Percentiles rank a stretch among this genome's conserved stretches.
These are phyloP conservation scores for Crioceris asparagi DNA, from an alignment of 2,888 invertebrate genomes.

Conservation along the genomic window DNA sequence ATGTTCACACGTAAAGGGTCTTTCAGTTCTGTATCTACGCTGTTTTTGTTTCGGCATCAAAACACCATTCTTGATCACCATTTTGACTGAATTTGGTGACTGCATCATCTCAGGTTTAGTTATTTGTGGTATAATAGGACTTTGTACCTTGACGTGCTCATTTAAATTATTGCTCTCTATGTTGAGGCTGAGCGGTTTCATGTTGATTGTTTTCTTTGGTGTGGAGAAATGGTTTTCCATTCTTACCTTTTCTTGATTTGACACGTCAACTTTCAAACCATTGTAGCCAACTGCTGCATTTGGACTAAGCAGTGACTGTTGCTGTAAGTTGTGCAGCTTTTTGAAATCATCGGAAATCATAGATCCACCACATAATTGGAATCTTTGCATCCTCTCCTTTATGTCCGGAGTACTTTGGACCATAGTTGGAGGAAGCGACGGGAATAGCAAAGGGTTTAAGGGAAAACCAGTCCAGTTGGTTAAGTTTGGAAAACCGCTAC, in stretches of 20 bases:
- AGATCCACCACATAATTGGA: conserved; percentile 61
- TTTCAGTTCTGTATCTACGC: conserved; percentile 76
- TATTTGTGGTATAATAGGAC: conserved; percentile 36
- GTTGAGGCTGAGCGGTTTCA: conserved; percentile 42
- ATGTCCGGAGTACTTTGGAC: conserved; percentile 53
- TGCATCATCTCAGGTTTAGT: conserved; percentile 42
- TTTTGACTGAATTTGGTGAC: conserved; percentile 61
- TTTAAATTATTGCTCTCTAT: conserved; percentile 27
- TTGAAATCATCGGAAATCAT: conserved; percentile 42
- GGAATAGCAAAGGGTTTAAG: conserved; percentile 54
- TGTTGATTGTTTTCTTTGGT: conserved; percentile 37
- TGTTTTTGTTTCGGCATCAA: conserved; percentile 89
- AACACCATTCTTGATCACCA: conserved; percentile 85
- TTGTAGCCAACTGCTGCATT: conserved; percentile 16
- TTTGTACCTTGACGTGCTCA: conserved; percentile 28
- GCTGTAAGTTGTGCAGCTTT: conserved; percentile 20
- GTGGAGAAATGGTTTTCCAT: conserved; percentile 17
- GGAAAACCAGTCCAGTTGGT: conserved; percentile 46
- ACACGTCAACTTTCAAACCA: conserved; percentile 23
- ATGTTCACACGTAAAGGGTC: conserved; percentile 84
- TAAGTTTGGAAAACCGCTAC: conserved; percentile 38
- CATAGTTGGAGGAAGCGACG: conserved; percentile 43
- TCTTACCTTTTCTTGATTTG: conserved; percentile 17
- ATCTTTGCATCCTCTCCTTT: conserved; percentile 55
- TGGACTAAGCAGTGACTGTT: background rate